These are phyloP conservation scores for Melopsittacus undulatus DNA, from an alignment of 2,797 vertebrate genomes.

Conservation along the genomic window DNA sequence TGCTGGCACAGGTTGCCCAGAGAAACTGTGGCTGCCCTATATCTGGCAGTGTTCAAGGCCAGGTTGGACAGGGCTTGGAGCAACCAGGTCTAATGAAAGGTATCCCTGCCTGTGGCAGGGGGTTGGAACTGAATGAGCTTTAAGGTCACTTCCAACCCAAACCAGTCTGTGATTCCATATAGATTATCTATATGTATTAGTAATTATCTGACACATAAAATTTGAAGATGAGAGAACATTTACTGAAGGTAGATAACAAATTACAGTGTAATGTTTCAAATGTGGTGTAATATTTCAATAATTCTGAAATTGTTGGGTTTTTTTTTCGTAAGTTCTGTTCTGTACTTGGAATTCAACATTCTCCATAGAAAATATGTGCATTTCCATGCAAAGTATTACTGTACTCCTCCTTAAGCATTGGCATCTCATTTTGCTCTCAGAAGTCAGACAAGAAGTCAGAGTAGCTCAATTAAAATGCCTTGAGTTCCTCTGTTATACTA, in stretches of 20 bases:
- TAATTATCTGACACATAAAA: neutral
- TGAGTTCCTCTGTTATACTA: neutral
- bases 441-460: neutral
- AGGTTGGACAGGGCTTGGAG: neutral
- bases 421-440: neutral
- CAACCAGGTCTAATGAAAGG: neutral
- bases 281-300: neutral
- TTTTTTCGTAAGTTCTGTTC: neutral
- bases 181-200: neutral
- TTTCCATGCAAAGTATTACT: neutral
- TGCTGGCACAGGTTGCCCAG: neutral
- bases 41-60: neutral
- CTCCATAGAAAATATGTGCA: neutral
- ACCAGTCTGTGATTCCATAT: neutral
- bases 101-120: neutral
- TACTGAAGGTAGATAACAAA: neutral
- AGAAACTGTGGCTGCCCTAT: neutral
- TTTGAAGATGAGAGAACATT: neutral
- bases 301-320: neutral
- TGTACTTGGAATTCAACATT: neutral
- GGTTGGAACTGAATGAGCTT: neutral
- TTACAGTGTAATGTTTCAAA: neutral
- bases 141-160: neutral
- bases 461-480: neutral
- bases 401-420: neutral